phyloP scores from a whole-genome alignment of 2,797 vertebrate species.

The Sylvia borin region DNA sequence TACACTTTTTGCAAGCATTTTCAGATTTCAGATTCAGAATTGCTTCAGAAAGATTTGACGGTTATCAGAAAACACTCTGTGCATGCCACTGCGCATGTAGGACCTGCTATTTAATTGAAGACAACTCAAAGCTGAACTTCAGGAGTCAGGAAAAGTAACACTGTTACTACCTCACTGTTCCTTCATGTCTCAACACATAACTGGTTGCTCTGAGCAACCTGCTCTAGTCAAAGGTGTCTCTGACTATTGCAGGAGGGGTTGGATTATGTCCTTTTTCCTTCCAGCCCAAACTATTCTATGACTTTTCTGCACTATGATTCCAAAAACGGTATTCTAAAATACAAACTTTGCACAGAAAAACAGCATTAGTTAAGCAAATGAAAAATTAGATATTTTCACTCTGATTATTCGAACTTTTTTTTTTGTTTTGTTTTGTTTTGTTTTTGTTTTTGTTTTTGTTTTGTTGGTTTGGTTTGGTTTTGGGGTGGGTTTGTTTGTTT shows the following conservation, averaged over 20 bases:
- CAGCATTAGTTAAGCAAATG: not conserved
- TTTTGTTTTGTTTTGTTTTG: no score
- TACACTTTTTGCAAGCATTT: not conserved
- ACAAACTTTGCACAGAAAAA: not conserved
- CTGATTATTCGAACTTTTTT: no score
- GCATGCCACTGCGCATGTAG: rapidly evolving
- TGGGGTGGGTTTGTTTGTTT: not conserved
- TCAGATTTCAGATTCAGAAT: not conserved
- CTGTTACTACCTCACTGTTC: not conserved
- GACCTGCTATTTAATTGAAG: not conserved
- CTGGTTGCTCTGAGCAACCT: not conserved
- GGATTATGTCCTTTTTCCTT: not conserved
- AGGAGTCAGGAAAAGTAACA: not conserved
- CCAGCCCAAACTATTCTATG: not conserved
- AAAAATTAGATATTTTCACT: not conserved
- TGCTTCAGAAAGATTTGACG: not conserved
- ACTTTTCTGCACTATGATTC: not conserved
- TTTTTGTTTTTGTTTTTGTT: no score
- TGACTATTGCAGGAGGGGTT: not conserved
- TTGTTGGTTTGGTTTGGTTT: no score
- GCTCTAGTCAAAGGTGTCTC: not conserved
- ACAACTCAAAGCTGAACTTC: not conserved
- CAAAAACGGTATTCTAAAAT: not conserved
- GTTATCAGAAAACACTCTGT: not conserved
- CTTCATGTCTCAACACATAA: not conserved